phyloP scores from a whole-genome alignment of 2,888 invertebrate genomes.

The Iphiclides podalirius region DNA sequence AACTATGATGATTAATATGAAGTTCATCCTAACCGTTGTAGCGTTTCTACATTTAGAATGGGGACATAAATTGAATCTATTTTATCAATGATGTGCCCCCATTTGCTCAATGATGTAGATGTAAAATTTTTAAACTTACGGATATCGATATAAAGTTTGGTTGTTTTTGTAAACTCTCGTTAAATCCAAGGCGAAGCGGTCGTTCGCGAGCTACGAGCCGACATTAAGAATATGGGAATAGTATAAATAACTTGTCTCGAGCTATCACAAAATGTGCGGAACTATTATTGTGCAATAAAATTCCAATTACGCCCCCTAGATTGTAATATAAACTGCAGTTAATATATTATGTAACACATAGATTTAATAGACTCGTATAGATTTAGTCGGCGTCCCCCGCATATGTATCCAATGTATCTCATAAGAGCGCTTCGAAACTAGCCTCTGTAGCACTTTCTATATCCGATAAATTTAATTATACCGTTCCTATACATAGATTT shows the following conservation, averaged over 20 bases:
- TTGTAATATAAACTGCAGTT: slow-evolving; percentile 11
- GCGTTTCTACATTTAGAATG: slow-evolving; percentile 1
- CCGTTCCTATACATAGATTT: slow-evolving; percentile 17
- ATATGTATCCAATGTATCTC: neutral
- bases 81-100: neutral
- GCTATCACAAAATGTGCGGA: no score
- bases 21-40: neutral
- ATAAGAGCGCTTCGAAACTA: slow-evolving; percentile 14
- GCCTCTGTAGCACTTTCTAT: slow-evolving; percentile 14
- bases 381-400: slow-evolving; percentile 2
- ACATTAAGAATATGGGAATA: no score
- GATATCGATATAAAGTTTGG: no score
- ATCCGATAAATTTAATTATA: slow-evolving; percentile 4
- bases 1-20: no score
- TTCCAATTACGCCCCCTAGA: slow-evolving; percentile 6
- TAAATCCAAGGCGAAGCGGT: no score
- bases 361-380: slow-evolving; percentile 2
- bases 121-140: neutral
- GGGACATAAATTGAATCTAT: neutral
- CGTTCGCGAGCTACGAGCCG: no score
- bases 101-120: slow-evolving; percentile 4
- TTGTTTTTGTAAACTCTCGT: no score
- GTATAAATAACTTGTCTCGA: no score
- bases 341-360: neutral
- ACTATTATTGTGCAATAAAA: neutral